Evolutionary conservation across 2,888 invertebrate species (phyloP).

Genomic region (Drosophila buzzatii): DNA sequence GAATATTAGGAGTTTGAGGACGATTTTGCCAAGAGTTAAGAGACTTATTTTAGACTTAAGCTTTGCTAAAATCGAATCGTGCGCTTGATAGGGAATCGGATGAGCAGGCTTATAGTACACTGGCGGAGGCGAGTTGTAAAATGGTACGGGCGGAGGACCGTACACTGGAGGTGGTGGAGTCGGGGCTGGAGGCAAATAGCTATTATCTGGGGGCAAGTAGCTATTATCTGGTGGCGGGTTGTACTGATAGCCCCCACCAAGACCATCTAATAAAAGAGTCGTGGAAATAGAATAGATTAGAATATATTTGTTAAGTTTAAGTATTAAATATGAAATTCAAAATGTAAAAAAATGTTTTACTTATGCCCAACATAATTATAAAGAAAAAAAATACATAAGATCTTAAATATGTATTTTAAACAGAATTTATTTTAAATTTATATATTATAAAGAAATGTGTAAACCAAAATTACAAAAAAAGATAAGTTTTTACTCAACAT

Average conservation of each 20-base stretch:
- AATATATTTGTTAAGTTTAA: neutral
- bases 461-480: neutral
- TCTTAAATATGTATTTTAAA: too few species aligned
- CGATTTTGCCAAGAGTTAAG: slow-evolving; percentile 90
- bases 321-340: neutral
- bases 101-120: slow-evolving; percentile 67
- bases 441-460: neutral
- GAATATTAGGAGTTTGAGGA: slow-evolving; percentile 91
- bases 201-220: slow-evolving; percentile 54
- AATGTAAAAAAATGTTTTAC: too few species aligned
- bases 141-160: slow-evolving; percentile 85
- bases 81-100: slow-evolving; percentile 70
- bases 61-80: slow-evolving; percentile 87
- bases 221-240: slow-evolving; percentile 41
- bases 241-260: slow-evolving; percentile 70
- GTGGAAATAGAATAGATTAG: neutral
- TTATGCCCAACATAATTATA: too few species aligned
- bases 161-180: slow-evolving; percentile 81
- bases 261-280: slow-evolving; percentile 35
- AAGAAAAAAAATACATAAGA: too few species aligned
- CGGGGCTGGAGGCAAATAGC: slow-evolving; percentile 53
- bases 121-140: slow-evolving; percentile 86
- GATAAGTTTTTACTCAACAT: neutral
- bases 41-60: slow-evolving; percentile 90
- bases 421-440: too few species aligned